These are phyloP conservation scores for Ridgeia piscesae DNA, from an alignment of 1,140 invertebrate species.

Conservation along the genomic window DNA sequence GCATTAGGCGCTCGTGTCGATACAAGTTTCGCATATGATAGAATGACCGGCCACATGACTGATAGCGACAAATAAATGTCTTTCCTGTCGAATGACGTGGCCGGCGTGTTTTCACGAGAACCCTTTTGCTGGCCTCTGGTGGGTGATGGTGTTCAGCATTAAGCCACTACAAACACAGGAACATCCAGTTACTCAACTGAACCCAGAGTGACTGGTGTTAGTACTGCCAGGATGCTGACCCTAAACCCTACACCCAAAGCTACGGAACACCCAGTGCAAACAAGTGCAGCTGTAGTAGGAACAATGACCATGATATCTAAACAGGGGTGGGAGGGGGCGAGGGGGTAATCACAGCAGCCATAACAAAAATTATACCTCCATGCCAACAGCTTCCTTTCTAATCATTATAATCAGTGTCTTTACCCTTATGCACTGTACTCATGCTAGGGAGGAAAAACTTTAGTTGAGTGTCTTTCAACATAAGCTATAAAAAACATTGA, in stretches of 20 bases:
- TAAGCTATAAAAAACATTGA: neutral
- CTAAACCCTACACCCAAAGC: neutral
- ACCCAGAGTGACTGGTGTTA: neutral
- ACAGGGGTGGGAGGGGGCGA: too few species aligned
- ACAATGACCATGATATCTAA: neutral
- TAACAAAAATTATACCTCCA: neutral
- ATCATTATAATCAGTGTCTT: neutral
- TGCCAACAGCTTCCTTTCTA: neutral
- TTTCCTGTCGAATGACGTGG: neutral
- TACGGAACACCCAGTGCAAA: neutral
- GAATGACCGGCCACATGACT: conserved; percentile 13
- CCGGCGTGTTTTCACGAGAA: neutral
- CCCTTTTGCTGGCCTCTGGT: neutral
- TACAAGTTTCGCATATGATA: conserved; percentile 24
- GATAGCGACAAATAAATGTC: conserved; percentile 3
- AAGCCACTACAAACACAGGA: neutral
- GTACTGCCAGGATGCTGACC: neutral
- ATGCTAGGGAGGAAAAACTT: neutral
- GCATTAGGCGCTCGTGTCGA: neutral
- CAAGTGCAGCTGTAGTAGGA: neutral
- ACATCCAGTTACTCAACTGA: neutral
- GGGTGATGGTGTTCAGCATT: neutral
- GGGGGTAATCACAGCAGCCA: neutral
- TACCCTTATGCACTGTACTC: neutral
- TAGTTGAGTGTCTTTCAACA: neutral